Evolutionary conservation across 2,113 vertebrate species (phyloP).

Genomic region (Suricata suricatta): DNA sequence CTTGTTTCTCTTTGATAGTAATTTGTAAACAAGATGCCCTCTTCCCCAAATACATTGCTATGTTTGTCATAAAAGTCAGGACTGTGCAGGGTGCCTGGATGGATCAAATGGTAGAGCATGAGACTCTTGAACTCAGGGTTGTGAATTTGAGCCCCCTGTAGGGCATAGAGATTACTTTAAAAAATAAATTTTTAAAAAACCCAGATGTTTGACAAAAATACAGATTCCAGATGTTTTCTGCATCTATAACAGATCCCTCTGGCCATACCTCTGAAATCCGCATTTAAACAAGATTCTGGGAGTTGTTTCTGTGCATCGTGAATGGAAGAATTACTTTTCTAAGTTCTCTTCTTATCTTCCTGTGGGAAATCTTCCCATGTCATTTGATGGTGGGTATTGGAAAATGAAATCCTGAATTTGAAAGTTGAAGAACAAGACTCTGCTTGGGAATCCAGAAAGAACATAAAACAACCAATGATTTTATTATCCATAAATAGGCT

Average conservation of each 20-base stretch:
- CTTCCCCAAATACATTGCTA: background rate
- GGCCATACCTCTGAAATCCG: background rate
- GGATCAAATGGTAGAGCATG: background rate
- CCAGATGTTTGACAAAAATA: no score
- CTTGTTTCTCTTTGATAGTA: background rate
- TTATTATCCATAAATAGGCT: background rate
- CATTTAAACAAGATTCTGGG: background rate
- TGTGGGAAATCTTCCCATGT: background rate
- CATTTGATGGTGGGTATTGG: background rate
- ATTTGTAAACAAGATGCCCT: background rate
- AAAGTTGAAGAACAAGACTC: background rate
- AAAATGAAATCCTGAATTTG: background rate
- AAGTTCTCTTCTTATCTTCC: background rate
- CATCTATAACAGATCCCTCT: background rate
- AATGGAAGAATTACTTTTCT: background rate
- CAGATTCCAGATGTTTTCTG: background rate
- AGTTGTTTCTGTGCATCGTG: background rate
- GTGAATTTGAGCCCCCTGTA: background rate
- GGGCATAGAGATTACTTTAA: background rate
- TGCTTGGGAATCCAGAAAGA: background rate
- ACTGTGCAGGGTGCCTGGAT: background rate
- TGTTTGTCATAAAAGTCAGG: background rate
- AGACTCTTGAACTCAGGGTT: background rate
- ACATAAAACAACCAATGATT: background rate
- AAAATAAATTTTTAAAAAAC: background rate